Percentiles rank a stretch among this genome's conserved stretches.
Evolutionary conservation across 2,888 invertebrate genomes (phyloP).

Genomic region (Dolichomitus sp.): DNA sequence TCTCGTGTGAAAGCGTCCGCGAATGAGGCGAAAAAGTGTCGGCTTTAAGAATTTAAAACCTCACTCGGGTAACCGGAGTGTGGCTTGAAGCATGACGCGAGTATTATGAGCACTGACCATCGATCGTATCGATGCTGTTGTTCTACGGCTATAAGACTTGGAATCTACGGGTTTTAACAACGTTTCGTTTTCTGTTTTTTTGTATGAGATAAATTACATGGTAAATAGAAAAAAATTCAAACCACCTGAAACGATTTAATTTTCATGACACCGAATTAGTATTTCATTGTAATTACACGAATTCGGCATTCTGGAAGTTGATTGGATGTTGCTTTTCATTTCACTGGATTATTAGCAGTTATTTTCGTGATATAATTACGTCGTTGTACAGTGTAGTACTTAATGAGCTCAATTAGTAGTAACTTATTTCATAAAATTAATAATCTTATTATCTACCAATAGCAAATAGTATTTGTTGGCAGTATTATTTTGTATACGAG

Average conservation of each 20-base stretch:
- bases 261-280: no score
- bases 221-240: no score
- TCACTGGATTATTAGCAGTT: not conserved
- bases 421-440: not conserved
- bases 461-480: no score
- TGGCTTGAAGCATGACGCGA: not conserved
- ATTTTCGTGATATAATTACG: not conserved
- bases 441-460: no score
- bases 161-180: not conserved
- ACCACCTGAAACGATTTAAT: no score
- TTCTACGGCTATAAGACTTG: no score
- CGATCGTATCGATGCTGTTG: not conserved
- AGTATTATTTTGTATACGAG: no score
- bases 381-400: not conserved
- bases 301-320: no score
- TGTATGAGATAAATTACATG: not conserved
- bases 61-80: not conserved
- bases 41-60: slow-evolving; percentile 13
- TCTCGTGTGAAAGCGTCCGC: slow-evolving; percentile 21
- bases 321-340: no score
- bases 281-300: no score
- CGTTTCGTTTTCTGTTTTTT: not conserved
- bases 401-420: not conserved
- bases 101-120: slow-evolving; percentile 1
- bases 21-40: slow-evolving; percentile 28